Conservation (phyloP, 2,888 invertebrate genomes). For the Glaucopsyche alexis region DNA sequence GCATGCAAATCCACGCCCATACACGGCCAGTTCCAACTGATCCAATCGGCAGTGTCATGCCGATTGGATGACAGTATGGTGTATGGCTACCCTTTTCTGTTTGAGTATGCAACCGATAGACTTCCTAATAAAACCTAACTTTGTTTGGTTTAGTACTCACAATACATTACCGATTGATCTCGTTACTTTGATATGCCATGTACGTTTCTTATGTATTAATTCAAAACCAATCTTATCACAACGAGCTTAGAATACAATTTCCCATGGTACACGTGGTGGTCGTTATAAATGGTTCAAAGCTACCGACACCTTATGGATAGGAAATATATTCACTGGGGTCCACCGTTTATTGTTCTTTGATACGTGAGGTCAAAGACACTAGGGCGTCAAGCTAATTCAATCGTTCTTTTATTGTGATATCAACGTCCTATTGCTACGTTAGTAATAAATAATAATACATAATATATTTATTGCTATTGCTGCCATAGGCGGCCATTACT, state of each 20-base stretch:
- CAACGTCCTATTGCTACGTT: not conserved
- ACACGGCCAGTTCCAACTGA: too few relatives aligned
- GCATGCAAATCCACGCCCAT: too few relatives aligned
- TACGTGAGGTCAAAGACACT: constrained; percentile 36
- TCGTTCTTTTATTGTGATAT: not conserved
- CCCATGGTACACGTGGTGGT: not conserved
- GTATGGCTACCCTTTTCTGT: not conserved
- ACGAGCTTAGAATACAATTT: not conserved
- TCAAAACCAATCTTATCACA: not conserved
- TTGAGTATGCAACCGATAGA: not conserved
- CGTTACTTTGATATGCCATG: constrained; percentile 7
- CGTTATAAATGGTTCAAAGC: constrained; percentile 35
- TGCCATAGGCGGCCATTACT: not conserved
- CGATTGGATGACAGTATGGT: too few relatives aligned
- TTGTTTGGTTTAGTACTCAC: not conserved
- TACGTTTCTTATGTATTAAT: not conserved
- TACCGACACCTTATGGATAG: constrained; percentile 35
- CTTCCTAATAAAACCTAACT: not conserved
- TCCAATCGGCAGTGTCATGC: too few relatives aligned
- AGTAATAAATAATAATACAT: too few relatives aligned
- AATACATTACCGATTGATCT: constrained; percentile 14
- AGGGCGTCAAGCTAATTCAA: not conserved
- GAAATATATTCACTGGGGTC: constrained; percentile 37
- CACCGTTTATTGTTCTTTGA: constrained; percentile 37
- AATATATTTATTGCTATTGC: not conserved